Conservation (phyloP, 2,888 invertebrate species). For the Trichogramma evanescens region DNA sequence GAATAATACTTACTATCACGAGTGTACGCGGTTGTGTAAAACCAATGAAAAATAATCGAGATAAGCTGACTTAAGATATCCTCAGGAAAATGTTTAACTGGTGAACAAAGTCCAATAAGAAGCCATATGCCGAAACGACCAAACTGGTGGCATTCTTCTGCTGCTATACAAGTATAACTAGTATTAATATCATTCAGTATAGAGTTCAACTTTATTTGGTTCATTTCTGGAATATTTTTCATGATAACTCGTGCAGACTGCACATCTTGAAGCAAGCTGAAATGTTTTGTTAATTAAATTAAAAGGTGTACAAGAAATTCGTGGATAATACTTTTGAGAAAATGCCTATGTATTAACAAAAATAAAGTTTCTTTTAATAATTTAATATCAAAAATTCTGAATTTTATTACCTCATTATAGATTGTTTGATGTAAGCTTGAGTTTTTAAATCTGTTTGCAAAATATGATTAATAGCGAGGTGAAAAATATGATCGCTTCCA, state of each 20-base stretch:
- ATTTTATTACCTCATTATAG: conserved; percentile 71
- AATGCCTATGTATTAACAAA: neutral
- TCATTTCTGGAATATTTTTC: conserved; percentile 54
- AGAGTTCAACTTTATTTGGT: conserved; percentile 45
- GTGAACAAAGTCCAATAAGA: conserved; percentile 85
- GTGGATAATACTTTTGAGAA: too few relatives aligned
- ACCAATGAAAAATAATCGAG: conserved; percentile 98
- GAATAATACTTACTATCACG: conserved; percentile 66
- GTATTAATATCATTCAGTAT: conserved; percentile 21
- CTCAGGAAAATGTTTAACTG: conserved; percentile 67
- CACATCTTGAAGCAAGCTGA: conserved; percentile 78
- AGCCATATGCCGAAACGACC: conserved; percentile 97
- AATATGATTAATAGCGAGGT: conserved; percentile 76
- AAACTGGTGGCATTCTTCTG: conserved; percentile 82
- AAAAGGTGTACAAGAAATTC: too few relatives aligned
- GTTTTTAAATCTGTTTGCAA: conserved; percentile 87
- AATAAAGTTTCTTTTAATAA: conserved; percentile 20
- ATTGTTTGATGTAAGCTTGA: conserved; percentile 89
- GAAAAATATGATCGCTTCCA: conserved; percentile 85
- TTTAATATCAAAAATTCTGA: neutral
- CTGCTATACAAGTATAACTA: conserved; percentile 37
- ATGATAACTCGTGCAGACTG: conserved; percentile 61
- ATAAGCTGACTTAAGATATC: conserved; percentile 83
- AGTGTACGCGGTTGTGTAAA: conserved; percentile 94
- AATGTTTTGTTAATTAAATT: conserved; percentile 21